Evolutionary conservation across 2,797 vertebrate species (phyloP).

Genomic region (Allobates femoralis): DNA sequence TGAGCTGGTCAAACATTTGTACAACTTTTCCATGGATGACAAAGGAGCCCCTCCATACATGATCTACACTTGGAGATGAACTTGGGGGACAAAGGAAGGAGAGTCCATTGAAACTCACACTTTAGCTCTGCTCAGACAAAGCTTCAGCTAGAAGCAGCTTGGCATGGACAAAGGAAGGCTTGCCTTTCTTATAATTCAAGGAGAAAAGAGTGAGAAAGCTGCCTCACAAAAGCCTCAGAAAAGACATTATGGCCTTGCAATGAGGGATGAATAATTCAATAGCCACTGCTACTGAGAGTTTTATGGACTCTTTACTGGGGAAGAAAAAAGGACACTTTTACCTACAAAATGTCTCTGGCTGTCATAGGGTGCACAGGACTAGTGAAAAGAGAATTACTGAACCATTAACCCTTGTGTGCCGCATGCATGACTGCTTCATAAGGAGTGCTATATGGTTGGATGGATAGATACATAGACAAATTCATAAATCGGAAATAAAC

Average conservation of each 20-base stretch:
- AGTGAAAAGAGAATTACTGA: slow-evolving; percentile 40
- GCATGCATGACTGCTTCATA: slow-evolving; percentile 30
- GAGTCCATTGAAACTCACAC: slow-evolving; percentile 99
- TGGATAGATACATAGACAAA: background rate
- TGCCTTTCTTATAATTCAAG: slow-evolving; percentile 94
- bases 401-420: slow-evolving; percentile 38
- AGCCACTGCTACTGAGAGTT: slow-evolving; percentile 84
- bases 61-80: slow-evolving; percentile 99
- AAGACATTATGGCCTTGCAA: slow-evolving; percentile 99
- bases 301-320: slow-evolving; percentile 87
- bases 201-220: slow-evolving; percentile 95
- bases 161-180: slow-evolving; percentile 95
- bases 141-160: slow-evolving; percentile 92
- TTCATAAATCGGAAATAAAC: too few relatives aligned
- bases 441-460: background rate
- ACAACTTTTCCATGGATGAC: slow-evolving; percentile 94
- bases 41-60: slow-evolving; percentile 93
- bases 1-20: slow-evolving; percentile 99
- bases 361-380: slow-evolving; percentile 51
- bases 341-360: slow-evolving; percentile 82
- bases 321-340: slow-evolving; percentile 85
- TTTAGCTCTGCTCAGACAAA: slow-evolving; percentile 95
- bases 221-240: slow-evolving; percentile 91
- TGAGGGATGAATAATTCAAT: slow-evolving; percentile 99
- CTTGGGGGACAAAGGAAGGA: slow-evolving; percentile 96